Evolutionary conservation across 2,113 vertebrate genomes (phyloP).

Genomic region (Brachyistius frenatus): DNA sequence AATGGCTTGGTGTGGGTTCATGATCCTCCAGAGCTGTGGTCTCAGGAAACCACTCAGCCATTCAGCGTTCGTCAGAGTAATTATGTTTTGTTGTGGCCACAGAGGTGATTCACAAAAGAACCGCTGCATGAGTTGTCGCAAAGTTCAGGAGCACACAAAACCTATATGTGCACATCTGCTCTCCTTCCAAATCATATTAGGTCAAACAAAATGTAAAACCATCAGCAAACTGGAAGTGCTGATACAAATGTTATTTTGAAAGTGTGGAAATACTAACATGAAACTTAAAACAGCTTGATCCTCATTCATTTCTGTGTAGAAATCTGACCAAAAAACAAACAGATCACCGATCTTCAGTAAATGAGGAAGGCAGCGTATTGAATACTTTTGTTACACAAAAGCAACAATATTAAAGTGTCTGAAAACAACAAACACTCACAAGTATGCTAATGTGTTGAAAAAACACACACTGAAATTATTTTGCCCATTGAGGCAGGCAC

Average conservation of each 20-base stretch:
- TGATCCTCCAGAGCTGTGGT: conserved; percentile 45
- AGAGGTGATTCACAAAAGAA: conserved; percentile 66
- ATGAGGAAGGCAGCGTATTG: neutral
- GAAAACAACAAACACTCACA: neutral
- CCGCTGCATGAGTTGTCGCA: conserved; percentile 55
- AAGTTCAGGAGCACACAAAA: conserved; percentile 25
- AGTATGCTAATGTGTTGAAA: neutral
- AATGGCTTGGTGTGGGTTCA: conserved; percentile 39
- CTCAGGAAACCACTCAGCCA: conserved; percentile 59
- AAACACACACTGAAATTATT: conserved; percentile 2
- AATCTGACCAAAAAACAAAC: neutral
- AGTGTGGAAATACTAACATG: neutral
- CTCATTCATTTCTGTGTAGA: neutral
- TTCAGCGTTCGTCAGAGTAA: conserved; percentile 58
- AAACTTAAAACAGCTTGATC: neutral
- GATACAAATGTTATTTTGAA: conserved; percentile 1
- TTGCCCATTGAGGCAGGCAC: conserved; percentile 17
- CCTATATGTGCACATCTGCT: conserved; percentile 50
- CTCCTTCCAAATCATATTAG: conserved; percentile 46
- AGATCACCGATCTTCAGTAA: too few species aligned
- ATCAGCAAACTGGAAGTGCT: conserved; percentile 21
- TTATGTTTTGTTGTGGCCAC: conserved; percentile 66
- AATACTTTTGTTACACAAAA: conserved; percentile 3
- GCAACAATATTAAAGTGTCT: conserved; percentile 4
- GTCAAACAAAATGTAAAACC: conserved; percentile 43